phyloP scores from a whole-genome alignment of 2,797 vertebrate species.

The Hydrocynus forskahlii region DNA sequence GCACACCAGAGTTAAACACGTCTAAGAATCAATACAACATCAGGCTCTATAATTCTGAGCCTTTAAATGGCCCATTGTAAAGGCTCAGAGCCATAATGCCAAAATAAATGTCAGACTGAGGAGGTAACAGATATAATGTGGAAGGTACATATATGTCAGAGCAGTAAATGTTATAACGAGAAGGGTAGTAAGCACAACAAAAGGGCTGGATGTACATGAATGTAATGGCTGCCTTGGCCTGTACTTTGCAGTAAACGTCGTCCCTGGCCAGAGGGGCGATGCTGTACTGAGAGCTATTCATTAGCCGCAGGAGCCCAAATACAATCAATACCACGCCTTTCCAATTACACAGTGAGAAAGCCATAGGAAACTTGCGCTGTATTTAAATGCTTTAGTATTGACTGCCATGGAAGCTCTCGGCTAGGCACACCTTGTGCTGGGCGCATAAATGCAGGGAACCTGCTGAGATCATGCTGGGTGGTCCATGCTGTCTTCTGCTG shows the following conservation, averaged over 20 bases:
- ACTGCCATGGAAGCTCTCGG: constrained; percentile 39
- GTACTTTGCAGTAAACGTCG: constrained; percentile 36
- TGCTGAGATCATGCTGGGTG: constrained; percentile 21
- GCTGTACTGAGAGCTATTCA: constrained; percentile 50
- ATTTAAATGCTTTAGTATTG: constrained; percentile 58
- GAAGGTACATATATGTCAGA: not conserved
- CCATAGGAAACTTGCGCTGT: constrained; percentile 53
- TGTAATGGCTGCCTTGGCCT: constrained; percentile 28
- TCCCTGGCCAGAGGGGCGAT: constrained; percentile 41
- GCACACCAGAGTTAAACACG: constrained; percentile 2
- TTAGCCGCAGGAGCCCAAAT: constrained; percentile 58
- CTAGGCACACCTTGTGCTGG: constrained; percentile 37
- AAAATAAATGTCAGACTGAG: constrained; percentile 13
- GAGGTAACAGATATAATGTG: constrained; percentile 1
- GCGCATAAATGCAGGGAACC: constrained; percentile 18
- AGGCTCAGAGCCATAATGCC: not conserved
- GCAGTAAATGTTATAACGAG: constrained; percentile 23
- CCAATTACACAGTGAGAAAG: constrained; percentile 52
- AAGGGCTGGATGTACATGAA: constrained; percentile 27
- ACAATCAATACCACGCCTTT: constrained; percentile 63
- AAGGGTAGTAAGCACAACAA: constrained; percentile 31
- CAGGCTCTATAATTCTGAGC: not conserved
- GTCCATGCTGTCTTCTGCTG: constrained; percentile 22
- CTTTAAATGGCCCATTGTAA: not conserved
- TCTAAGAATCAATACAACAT: not conserved